Evolutionary conservation across 2,113 vertebrate genomes (phyloP).

Genomic region (Lepus timidus): DNA sequence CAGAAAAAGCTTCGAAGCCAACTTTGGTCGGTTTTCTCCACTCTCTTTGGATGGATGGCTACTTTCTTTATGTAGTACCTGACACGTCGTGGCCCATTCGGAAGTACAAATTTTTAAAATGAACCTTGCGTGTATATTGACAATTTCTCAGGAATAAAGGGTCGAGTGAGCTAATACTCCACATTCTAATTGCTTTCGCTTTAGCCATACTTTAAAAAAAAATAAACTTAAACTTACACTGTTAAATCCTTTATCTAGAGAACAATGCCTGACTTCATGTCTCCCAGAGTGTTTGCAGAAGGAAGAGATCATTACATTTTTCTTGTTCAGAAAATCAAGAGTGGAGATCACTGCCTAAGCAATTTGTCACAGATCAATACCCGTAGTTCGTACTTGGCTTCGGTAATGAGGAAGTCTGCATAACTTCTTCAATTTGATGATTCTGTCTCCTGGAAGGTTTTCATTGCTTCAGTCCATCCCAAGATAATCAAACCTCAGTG

Average conservation of each 20-base stretch:
- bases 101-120: neutral
- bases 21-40: neutral
- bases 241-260: neutral
- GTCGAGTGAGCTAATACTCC: neutral
- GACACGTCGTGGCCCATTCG: neutral
- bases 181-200: neutral
- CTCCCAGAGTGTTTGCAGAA: conserved; percentile 27
- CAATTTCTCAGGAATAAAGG: neutral
- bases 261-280: neutral
- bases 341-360: neutral
- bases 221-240: neutral
- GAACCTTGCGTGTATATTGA: neutral
- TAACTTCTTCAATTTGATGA: neutral
- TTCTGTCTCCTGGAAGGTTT: neutral
- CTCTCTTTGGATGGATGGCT: neutral
- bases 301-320: neutral
- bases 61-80: neutral
- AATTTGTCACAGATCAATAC: neutral
- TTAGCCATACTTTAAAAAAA: neutral
- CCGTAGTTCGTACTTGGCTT: neutral
- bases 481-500: neutral
- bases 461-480: neutral
- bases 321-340: neutral
- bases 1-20: neutral
- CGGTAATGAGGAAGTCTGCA: neutral